A percentile compares a stretch with the other conserved stretches of the same genome.
Conservation (phyloP, 2,797 vertebrate species). For the Clarias platycephalus region DNA sequence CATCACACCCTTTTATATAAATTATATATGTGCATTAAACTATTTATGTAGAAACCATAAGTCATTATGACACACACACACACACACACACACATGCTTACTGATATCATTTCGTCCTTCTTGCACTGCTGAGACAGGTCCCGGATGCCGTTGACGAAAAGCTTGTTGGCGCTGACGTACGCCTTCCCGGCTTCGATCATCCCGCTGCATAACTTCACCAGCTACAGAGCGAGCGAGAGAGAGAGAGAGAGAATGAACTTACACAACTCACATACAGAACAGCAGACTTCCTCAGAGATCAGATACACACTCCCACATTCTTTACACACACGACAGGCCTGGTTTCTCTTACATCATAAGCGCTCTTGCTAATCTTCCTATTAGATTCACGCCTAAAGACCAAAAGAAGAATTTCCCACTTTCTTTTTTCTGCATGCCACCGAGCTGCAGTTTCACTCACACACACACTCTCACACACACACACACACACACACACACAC, state of each 20-base stretch:
- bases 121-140: constrained; percentile 94
- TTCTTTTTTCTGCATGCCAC: constrained; percentile 31
- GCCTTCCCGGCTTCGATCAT: constrained; percentile 94
- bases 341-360: not conserved
- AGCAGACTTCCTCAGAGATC: not conserved
- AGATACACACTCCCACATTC: not conserved
- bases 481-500: not conserved
- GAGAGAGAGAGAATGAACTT: constrained; percentile 18
- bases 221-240: constrained; percentile 66
- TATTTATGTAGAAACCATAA: not conserved
- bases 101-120: constrained; percentile 91
- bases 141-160: constrained; percentile 91
- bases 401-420: constrained; percentile 8
- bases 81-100: constrained; percentile 51
- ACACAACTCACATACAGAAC: not conserved
- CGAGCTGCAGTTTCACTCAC: constrained; percentile 4
- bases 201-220: constrained; percentile 95
- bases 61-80: not conserved
- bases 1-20: not conserved
- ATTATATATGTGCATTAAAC: not conserved
- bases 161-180: constrained; percentile 91
- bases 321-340: constrained; percentile 27
- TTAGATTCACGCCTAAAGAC: constrained; percentile 29
- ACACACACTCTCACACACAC: not conserved
- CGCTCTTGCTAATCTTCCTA: constrained; percentile 14